Conservation (phyloP, 2,113 vertebrate genomes). For the Notarius quadriscutis region DNA sequence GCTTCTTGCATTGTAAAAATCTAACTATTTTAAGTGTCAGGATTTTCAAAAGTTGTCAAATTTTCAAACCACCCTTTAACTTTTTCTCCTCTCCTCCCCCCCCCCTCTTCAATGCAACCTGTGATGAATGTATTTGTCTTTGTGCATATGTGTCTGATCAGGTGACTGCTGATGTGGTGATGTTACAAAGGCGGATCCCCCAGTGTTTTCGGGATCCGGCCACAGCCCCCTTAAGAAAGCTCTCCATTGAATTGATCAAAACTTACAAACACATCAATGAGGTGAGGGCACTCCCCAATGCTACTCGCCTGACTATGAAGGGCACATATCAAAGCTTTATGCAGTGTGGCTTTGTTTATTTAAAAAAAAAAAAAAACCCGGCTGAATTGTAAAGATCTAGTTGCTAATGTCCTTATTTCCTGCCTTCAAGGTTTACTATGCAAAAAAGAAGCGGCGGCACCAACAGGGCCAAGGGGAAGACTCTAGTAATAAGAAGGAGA, state of each 20-base stretch:
- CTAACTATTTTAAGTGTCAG: neutral
- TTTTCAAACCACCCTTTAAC: neutral
- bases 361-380: neutral
- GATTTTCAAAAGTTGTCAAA: neutral
- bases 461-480: constrained; percentile 98
- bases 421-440: constrained; percentile 93
- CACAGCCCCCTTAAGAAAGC: constrained; percentile 95
- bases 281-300: constrained; percentile 70
- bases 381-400: neutral
- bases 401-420: neutral
- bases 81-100: no score
- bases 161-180: constrained; percentile 67
- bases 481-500: constrained; percentile 98
- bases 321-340: neutral
- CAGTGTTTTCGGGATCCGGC: constrained; percentile 98
- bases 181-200: constrained; percentile 96
- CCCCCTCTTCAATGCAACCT: neutral
- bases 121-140: neutral
- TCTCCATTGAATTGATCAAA: constrained; percentile 99
- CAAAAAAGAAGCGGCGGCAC: constrained; percentile 99
- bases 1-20: neutral
- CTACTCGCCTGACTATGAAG: neutral
- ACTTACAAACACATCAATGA: constrained; percentile 99
- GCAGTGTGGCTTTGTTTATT: constrained; percentile 26
- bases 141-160: constrained; percentile 58